phyloP scores from a whole-genome alignment of 2,113 vertebrate genomes.

The Rallus limicola region DNA sequence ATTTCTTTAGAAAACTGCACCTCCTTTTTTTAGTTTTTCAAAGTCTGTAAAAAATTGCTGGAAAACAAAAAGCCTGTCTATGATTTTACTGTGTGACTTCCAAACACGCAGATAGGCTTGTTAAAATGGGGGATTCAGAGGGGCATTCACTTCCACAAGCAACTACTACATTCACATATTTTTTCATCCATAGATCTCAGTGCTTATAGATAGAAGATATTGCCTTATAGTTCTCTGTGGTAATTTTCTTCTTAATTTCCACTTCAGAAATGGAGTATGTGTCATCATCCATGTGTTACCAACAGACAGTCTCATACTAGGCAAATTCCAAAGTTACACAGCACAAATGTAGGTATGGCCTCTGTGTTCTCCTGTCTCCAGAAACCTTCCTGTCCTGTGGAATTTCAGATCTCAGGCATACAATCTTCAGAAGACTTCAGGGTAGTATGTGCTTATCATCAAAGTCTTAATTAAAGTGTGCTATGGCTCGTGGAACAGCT shows the following conservation, averaged over 20 bases:
- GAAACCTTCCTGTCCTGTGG: not conserved
- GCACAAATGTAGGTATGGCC: not conserved
- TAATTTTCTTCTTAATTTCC: not conserved
- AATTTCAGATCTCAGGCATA: not conserved
- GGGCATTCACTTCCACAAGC: not conserved
- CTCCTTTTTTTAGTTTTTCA: not conserved
- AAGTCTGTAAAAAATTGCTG: not conserved
- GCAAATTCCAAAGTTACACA: not conserved
- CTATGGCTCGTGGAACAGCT: not conserved
- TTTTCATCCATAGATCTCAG: not conserved
- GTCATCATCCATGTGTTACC: not conserved
- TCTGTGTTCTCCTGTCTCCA: not conserved
- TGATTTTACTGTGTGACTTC: not conserved
- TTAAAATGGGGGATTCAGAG: not conserved
- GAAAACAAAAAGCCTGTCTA: not conserved
- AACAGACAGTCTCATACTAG: not conserved
- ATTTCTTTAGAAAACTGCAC: not conserved
- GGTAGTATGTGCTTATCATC: not conserved
- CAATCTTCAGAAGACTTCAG: not conserved
- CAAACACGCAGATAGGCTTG: not conserved
- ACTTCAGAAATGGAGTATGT: not conserved
- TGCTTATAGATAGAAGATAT: not conserved
- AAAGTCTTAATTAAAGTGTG: not conserved
- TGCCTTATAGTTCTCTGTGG: not conserved
- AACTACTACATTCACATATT: not conserved